Evolutionary conservation across 2,888 invertebrate species (phyloP), one percentile per base, ranked within the genome.

Genomic region (Drosophila nigritarsus): DNA sequence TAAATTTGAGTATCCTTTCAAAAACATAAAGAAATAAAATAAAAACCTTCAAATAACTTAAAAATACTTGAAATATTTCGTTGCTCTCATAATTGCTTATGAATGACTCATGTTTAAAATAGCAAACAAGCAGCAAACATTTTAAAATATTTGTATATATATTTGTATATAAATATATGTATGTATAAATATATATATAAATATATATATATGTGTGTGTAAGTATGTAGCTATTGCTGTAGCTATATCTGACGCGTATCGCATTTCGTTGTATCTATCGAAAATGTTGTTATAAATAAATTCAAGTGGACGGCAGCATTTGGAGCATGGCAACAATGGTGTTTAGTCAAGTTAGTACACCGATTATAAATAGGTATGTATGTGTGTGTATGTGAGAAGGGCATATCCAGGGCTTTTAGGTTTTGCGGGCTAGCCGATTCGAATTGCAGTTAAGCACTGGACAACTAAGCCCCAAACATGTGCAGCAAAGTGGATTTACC

Each of bases 401-500:
- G 34, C 53, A 61, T 56, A 61, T 40, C 61, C 62, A 50, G 65
- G 63, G 67, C 54, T 79, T 75, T 58, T 36, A 38, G 62, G 62
- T 42, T 75, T 50, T 68, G 75, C n/a, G 58, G 54, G 36, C 49
- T 15, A 70, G 60, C 61, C 70, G 69, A 64, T 80, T 76, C 70
- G 65, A 64, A 64, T 71, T 56, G 66, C 50, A 81, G 85, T 87
- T 83, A 89, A 83, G 83, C 83, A 79, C 85, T 78, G 72, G 69
- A 63, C 66, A 73, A 74, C 71, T 80, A 72, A 78, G 78, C 69
- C 72, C 73, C 50, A 72, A 78, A 80, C 90, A 90, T 85, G 87
- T 87, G 91, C 90, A 77, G 73, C 86, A 85, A 90, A 87, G 87
- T 90, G 90, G 87, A 87, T 87, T 90, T 87, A 77, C 83, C 86